phyloP scores from a whole-genome alignment of 2,888 invertebrate species.

The Euzetes globulus region DNA sequence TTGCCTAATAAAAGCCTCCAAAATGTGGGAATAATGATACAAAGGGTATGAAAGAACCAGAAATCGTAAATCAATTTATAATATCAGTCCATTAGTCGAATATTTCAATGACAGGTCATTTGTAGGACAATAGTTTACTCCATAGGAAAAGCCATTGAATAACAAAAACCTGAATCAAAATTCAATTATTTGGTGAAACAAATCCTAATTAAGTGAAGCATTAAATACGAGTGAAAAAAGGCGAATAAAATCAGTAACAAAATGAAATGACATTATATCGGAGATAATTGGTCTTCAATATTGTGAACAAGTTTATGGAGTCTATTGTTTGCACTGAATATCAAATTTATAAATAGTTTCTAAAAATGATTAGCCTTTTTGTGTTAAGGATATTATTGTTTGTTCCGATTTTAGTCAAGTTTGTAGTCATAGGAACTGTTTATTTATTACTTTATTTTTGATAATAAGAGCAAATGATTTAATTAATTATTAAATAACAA shows the following conservation, averaged over 20 bases:
- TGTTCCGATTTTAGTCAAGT: background rate
- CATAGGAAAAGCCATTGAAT: background rate
- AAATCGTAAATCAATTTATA: no score
- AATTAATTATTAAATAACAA: background rate
- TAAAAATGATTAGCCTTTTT: no score
- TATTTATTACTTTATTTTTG: background rate
- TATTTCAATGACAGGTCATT: background rate
- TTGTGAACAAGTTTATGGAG: no score
- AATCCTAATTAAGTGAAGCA: background rate
- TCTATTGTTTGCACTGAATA: no score
- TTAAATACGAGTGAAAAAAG: background rate
- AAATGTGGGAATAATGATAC: no score
- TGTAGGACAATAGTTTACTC: no score
- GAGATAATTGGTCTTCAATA: background rate
- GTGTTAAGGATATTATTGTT: no score
- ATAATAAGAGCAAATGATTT: background rate
- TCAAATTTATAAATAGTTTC: no score
- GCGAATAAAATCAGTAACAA: background rate
- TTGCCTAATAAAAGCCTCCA: no score
- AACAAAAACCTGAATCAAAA: background rate
- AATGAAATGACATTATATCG: no score
- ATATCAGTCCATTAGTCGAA: no score
- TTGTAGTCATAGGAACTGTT: conserved; percentile 1
- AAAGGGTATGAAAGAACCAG: no score
- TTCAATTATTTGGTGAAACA: background rate